phyloP scores from a whole-genome alignment of 2,113 vertebrate genomes.

The Ptyas mucosa region DNA sequence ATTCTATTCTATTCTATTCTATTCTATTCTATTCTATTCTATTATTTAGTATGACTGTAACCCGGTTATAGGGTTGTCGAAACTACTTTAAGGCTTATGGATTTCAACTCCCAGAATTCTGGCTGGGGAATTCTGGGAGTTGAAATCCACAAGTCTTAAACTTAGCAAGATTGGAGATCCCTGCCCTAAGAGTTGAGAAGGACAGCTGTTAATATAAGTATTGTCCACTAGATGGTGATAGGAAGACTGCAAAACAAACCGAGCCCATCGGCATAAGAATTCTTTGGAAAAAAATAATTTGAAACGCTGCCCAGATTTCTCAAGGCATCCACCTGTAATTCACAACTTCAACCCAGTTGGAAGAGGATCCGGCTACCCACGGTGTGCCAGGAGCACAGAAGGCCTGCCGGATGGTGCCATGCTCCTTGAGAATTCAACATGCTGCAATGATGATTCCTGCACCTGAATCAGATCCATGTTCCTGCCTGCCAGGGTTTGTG shows the following conservation, averaged over 20 bases:
- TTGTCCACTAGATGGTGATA: constrained; percentile 11
- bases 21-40: too few species aligned
- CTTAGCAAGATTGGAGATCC: too few species aligned
- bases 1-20: too few species aligned
- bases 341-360: background rate
- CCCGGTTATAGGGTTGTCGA: too few species aligned
- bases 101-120: background rate
- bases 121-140: background rate
- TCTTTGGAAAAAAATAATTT: background rate
- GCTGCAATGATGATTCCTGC: background rate
- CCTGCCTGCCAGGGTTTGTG: background rate
- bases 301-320: too few species aligned
- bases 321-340: background rate
- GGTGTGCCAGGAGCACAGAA: background rate
- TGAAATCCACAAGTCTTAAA: too few species aligned
- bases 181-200: background rate
- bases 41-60: too few species aligned
- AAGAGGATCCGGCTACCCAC: too few species aligned
- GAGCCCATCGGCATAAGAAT: background rate
- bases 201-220: background rate
- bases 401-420: background rate
- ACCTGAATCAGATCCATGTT: background rate
- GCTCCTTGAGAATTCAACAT: background rate
- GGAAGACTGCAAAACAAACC: background rate
- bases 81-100: background rate